Percentiles rank a stretch among this genome's conserved stretches.
phyloP scores from a whole-genome alignment of 2,113 vertebrate species.

The Leptodactylus fuscus region DNA sequence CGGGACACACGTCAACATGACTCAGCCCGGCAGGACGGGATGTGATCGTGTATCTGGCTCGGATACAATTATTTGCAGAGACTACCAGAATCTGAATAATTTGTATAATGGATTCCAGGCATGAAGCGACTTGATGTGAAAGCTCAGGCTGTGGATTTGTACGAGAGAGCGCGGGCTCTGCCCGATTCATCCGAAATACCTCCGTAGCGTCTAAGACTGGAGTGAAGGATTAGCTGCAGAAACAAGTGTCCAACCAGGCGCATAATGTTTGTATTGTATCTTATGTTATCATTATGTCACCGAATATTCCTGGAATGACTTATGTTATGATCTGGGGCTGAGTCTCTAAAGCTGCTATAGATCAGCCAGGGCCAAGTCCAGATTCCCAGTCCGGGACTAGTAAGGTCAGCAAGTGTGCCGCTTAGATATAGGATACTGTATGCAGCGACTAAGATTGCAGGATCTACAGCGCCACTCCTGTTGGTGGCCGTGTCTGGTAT shows the following conservation, averaged over 20 bases:
- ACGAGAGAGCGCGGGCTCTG: neutral
- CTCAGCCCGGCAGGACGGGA: neutral
- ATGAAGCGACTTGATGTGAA: neutral
- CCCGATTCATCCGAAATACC: neutral
- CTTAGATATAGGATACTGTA: too few relatives aligned
- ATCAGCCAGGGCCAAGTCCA: neutral
- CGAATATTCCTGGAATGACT: neutral
- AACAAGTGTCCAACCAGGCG: neutral
- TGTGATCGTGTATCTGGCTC: neutral
- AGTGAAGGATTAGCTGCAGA: neutral
- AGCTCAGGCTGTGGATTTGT: neutral
- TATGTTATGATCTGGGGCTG: neutral
- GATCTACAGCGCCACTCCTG: too few relatives aligned
- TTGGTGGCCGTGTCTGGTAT: too few relatives aligned
- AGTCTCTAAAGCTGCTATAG: neutral
- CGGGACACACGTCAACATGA: neutral
- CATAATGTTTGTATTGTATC: neutral
- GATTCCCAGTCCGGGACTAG: too few relatives aligned
- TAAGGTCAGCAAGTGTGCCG: too few relatives aligned
- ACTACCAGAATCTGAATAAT: neutral
- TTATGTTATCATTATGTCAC: neutral
- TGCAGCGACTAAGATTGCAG: too few relatives aligned
- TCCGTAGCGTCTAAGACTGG: neutral
- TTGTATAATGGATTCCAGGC: constrained; percentile 29
- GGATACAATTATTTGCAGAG: neutral